Conservation (phyloP, 30 jellyfish, hydroid and myxozoan genomes). For the Pelagia noctiluca region DNA sequence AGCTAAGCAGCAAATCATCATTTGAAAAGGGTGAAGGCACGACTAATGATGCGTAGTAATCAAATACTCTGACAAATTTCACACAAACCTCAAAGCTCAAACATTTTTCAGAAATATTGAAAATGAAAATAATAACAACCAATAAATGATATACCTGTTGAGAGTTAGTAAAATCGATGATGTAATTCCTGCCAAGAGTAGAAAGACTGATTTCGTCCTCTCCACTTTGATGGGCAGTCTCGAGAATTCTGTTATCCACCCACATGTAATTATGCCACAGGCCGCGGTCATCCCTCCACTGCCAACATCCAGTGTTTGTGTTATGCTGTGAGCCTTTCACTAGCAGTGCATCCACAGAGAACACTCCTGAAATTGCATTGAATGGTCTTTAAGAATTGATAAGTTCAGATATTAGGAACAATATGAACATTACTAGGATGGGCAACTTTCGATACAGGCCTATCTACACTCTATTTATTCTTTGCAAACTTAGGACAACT, state of each 20-base stretch:
- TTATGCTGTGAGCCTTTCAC: constrained; percentile 78
- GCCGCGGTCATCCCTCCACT: constrained; percentile 96
- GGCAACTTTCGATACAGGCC: too few relatives aligned
- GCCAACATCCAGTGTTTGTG: constrained; percentile 86
- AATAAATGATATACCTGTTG: constrained; percentile 78
- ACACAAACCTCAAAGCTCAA: too few relatives aligned
- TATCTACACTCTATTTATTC: too few relatives aligned
- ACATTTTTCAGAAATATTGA: background rate
- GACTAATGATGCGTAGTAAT: too few relatives aligned
- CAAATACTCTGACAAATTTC: too few relatives aligned
- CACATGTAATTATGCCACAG: constrained; percentile 95
- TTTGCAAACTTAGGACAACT: too few relatives aligned
- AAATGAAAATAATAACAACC: background rate
- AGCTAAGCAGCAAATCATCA: too few relatives aligned
- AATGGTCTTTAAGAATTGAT: too few relatives aligned
- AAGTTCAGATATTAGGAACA: too few relatives aligned
- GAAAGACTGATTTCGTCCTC: constrained; percentile 96
- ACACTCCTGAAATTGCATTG: constrained; percentile 57
- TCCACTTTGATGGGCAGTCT: constrained; percentile 95
- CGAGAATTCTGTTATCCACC: constrained; percentile 94
- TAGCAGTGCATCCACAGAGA: constrained; percentile 78
- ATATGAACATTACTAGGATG: too few relatives aligned
- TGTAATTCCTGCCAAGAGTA: constrained; percentile 94
- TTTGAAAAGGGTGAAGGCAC: too few relatives aligned
- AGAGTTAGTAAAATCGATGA: constrained; percentile 90